Evolutionary conservation across 2,113 vertebrate genomes (phyloP).

Genomic region (Xenopus borealis): DNA sequence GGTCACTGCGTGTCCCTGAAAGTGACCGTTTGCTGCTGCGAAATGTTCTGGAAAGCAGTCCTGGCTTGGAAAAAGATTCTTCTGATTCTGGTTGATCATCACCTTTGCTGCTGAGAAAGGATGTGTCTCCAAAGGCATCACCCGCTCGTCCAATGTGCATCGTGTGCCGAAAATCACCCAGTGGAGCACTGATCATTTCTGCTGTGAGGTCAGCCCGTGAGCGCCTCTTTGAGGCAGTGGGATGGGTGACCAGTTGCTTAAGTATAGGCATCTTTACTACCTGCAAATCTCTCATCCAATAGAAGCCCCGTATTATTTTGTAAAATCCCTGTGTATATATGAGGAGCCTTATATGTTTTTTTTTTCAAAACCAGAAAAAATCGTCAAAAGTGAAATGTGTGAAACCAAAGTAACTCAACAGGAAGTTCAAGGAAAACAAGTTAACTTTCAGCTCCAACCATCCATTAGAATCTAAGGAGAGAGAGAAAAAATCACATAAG

Average conservation of each 20-base stretch:
- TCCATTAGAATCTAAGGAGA: conserved; percentile 8
- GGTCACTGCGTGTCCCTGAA: conserved; percentile 80
- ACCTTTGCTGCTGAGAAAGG: conserved; percentile 83
- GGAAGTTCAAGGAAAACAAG: neutral
- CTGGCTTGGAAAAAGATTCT: conserved; percentile 69
- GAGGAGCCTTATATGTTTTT: neutral
- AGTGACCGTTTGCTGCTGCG: conserved; percentile 90
- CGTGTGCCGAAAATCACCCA: conserved; percentile 95
- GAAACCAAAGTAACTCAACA: neutral
- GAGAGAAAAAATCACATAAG: conserved; percentile 2
- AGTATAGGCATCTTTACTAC: conserved; percentile 83
- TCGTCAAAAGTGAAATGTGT: neutral
- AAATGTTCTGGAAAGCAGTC: conserved; percentile 84
- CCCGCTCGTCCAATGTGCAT: conserved; percentile 95
- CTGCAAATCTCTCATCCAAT: too few relatives aligned
- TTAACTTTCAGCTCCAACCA: neutral
- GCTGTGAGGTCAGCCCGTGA: conserved; percentile 86
- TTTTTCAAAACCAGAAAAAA: too few relatives aligned
- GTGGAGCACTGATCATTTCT: conserved; percentile 94
- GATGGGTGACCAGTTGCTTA: conserved; percentile 86
- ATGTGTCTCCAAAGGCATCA: conserved; percentile 94
- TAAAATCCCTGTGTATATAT: neutral
- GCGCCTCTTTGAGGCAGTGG: conserved; percentile 85
- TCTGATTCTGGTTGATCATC: conserved; percentile 71
- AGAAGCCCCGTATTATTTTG: too few relatives aligned